Base-by-base conservation (phyloP, 1,140 invertebrate genomes). In the Cherax destructor region DNA sequence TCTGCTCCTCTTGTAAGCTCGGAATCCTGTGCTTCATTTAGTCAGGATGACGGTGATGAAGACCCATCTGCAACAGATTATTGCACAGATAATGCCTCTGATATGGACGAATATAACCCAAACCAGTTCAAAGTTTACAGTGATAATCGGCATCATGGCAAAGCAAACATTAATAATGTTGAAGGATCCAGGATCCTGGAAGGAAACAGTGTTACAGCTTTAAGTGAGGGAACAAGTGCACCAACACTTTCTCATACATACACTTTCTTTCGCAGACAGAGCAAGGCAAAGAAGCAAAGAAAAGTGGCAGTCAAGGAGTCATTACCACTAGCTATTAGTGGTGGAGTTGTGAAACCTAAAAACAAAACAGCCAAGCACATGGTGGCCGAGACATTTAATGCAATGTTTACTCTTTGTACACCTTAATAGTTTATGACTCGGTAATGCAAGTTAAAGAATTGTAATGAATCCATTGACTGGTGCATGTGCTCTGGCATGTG, bases 331-430 rank as follows among this genome's bases (percentile, higher is more conserved):
- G 65, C 90, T 50, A 21, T 84, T 11, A 83, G 11, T 65, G 91
- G 91, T 49, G 86, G 86, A 18, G 84, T 89, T 69, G 77, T 90
- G 41, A 92, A 92, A 74, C 49, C 80, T 11, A 92, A 87, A 83
- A 91, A 91, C 79, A 93, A 88, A 72, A 92, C 88, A 18, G 91
- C 91, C 50, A 92, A 93, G 74, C 79, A 61, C 21, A 81, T 93
- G 79, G 91, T 91, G 24, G 81, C 91, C 24, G 91, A 93, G 61
- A 93, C 92, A 10, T 88, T 93, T 72, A 92, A 88, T 88, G 92
- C 92, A 65, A 92, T 93, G 92, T 93, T 93, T 86, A 91, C 91
- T 18, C 86, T 93, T 7, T 93, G 92, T 74, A 91, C 92, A 13
- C 92, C 92, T 16, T 93, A 56, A 21, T 1, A 79, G 24, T n/a